Base-by-base conservation (phyloP, 2,797 vertebrate species). In the Oreochromis grahami region DNA sequence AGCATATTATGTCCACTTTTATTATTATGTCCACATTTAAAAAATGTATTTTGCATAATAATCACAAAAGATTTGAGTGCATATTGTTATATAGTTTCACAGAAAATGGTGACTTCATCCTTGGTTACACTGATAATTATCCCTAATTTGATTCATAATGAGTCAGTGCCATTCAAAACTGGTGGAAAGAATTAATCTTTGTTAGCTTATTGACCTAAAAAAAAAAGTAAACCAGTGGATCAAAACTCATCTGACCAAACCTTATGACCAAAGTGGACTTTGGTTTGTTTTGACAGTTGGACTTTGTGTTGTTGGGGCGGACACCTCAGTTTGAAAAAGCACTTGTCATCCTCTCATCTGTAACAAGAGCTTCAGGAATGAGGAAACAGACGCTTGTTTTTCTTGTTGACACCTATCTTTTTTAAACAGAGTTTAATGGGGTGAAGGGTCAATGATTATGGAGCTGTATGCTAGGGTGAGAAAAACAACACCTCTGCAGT, bases 211-310 rank as follows among this genome's bases (percentile, higher is more conserved):
- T 8, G 15, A 50, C 15, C 19, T 50, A 32, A 43, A 45, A 45
- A 51, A 51, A 26, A 70, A 50, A 3, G 9, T 72, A 72, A 72
- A 48, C 41, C 6, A 29, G 19, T 7, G 36, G 41, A 55, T 84
- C 24, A 24, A 68, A 74, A 24, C 41, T 29, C 77, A 79, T 85
- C 86, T 76, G 81, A 87, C 63, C 60, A 51, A 45, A 88, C 68
- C 80, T 48, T 79, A 78, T 89, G 87, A 88, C 86, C 53, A 48
- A 7, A 17, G 6, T 70, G 93, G 88, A 94, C 94, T 94, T 93
- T 91, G 90, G 50, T 32, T 89, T 94, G 93, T 94, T 94, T 94
- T 91, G 93, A 91, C 91, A 85, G 84, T 88, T 91, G 92, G 92
- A 95, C 93, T 94, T 94, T 94, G 91, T 77, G 84, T 83, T 43